phyloP scores from a whole-genome alignment of 2,797 vertebrate species.

The Tiaroga cobitis region DNA sequence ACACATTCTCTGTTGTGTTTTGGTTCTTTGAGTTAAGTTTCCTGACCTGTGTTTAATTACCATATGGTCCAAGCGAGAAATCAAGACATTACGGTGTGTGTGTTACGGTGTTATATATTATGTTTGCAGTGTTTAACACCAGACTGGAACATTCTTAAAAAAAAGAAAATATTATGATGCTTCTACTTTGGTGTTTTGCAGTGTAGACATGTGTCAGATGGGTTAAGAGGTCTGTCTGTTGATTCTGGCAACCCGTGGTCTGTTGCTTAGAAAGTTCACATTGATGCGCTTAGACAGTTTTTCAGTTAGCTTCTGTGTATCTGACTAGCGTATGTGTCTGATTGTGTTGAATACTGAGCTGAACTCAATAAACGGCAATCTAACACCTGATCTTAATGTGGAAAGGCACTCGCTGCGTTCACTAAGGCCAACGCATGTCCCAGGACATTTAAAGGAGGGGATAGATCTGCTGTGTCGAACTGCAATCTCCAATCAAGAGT shows the following conservation, averaged over 20 bases:
- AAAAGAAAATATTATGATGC: neutral
- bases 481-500: neutral
- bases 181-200: neutral
- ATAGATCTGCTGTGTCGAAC: neutral
- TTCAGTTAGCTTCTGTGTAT: neutral
- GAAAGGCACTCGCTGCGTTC: neutral
- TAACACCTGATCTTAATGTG: neutral
- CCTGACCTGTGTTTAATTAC: too few species aligned
- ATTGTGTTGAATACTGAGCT: neutral
- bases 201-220: neutral
- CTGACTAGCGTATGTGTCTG: neutral
- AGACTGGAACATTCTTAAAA: too few species aligned
- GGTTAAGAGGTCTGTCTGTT: neutral
- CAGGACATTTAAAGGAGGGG: neutral
- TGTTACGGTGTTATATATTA: too few species aligned
- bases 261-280: neutral
- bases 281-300: neutral
- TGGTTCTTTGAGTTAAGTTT: too few species aligned
- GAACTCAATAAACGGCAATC: neutral
- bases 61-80: too few species aligned
- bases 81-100: too few species aligned
- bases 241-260: neutral
- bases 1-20: too few species aligned
- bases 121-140: too few species aligned
- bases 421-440: neutral